phyloP scores from a whole-genome alignment of 2,797 vertebrate species.

The Nannoperca australis region DNA sequence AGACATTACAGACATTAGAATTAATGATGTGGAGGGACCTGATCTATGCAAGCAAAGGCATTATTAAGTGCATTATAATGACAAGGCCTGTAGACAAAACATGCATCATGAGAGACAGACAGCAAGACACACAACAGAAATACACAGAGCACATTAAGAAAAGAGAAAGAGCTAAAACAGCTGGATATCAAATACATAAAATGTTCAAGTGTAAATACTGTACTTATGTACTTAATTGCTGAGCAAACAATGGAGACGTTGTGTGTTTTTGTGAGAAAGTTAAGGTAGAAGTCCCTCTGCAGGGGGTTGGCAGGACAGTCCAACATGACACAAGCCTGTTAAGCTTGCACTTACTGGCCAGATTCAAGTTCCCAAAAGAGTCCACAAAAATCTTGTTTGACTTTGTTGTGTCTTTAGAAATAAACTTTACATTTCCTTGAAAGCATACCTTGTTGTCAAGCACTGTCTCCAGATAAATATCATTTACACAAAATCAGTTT shows the following conservation, averaged over 20 bases:
- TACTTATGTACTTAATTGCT: background rate
- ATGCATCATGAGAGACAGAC: background rate
- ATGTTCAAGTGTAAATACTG: background rate
- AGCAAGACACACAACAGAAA: background rate
- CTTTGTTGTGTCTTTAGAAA: background rate
- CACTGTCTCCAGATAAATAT: background rate
- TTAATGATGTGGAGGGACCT: constrained; percentile 7
- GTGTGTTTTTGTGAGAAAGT: background rate
- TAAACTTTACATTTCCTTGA: background rate
- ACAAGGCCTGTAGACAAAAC: background rate
- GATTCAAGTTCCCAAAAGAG: constrained; percentile 2
- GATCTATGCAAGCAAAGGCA: constrained; percentile 8
- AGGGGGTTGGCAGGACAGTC: background rate
- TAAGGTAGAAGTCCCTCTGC: background rate
- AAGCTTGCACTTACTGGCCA: background rate
- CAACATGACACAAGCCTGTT: background rate
- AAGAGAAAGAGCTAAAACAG: background rate
- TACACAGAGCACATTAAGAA: background rate
- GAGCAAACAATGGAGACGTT: background rate
- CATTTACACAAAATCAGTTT: background rate
- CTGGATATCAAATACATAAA: background rate
- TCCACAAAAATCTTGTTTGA: background rate
- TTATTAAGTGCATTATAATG: background rate
- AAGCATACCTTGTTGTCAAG: background rate
- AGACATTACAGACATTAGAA: background rate